Evolutionary conservation across 1,140 invertebrate genomes (phyloP).

Genomic region (Lepidurus couesii): DNA sequence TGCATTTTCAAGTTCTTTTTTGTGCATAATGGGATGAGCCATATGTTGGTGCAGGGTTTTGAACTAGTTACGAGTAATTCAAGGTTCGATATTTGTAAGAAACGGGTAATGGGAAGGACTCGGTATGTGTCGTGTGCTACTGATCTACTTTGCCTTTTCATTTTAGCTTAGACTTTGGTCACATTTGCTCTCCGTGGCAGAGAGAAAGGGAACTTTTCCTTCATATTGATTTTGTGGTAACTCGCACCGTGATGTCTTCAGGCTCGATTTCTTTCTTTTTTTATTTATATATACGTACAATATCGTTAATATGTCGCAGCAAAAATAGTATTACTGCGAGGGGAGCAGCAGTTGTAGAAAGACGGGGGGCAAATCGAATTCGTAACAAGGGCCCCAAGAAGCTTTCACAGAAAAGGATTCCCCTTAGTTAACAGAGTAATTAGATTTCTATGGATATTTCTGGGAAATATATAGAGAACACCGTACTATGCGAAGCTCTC

Average conservation of each 20-base stretch:
- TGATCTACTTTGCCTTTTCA: conserved; percentile 1
- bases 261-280: background rate
- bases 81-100: background rate
- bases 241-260: conserved; percentile 7
- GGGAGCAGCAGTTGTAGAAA: background rate
- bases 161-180: background rate
- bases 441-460: background rate
- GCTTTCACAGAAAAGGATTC: background rate
- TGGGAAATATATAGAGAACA: too few species aligned
- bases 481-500: background rate
- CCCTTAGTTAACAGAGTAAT: background rate
- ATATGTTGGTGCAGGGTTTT: background rate
- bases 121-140: background rate
- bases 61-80: background rate
- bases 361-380: background rate
- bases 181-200: background rate
- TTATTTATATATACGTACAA: background rate
- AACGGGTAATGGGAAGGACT: background rate
- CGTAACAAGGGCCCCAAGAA: background rate
- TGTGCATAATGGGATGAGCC: background rate
- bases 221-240: conserved; percentile 20
- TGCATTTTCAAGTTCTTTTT: background rate
- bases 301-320: background rate
- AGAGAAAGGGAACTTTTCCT: background rate
- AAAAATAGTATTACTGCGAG: background rate